These are phyloP conservation scores for Plectus sambesii DNA, from an alignment of 1,140 invertebrate species.

Conservation along the genomic window DNA sequence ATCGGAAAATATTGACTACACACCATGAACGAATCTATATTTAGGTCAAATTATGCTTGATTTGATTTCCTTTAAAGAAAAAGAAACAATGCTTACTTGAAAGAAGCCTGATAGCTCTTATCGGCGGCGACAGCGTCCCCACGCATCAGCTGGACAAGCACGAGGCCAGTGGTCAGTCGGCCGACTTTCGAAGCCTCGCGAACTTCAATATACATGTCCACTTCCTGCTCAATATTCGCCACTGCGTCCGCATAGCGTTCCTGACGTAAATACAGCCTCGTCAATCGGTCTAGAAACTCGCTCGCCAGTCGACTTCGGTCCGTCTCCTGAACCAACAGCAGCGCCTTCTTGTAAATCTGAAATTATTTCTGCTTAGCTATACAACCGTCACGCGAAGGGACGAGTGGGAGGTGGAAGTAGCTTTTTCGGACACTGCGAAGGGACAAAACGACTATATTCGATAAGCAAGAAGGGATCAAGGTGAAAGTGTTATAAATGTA, in stretches of 20 bases:
- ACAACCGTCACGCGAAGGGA: too few species aligned
- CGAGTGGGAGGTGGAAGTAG: too few species aligned
- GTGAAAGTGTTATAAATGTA: too few species aligned
- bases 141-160: slow-evolving; percentile 16
- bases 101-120: slow-evolving; percentile 15
- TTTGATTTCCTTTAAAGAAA: neutral
- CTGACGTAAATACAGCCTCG: slow-evolving; percentile 16
- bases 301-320: slow-evolving; percentile 22
- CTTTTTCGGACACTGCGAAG: too few species aligned
- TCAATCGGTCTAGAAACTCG: slow-evolving; percentile 23
- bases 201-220: slow-evolving; percentile 26
- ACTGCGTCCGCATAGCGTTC: slow-evolving; percentile 18
- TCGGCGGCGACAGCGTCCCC: slow-evolving; percentile 21
- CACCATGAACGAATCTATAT: too few species aligned
- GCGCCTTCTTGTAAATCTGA: slow-evolving; percentile 18
- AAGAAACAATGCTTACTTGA: neutral
- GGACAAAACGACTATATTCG: too few species aligned
- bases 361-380: too few species aligned
- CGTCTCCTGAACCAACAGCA: slow-evolving; percentile 21
- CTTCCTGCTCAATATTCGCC: slow-evolving; percentile 15
- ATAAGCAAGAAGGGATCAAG: too few species aligned
- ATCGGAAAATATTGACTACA: too few species aligned
- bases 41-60: too few species aligned
- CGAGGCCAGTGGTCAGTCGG: slow-evolving; percentile 18
- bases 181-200: slow-evolving; percentile 20